These are phyloP conservation scores for Antheraea pernyi DNA, from an alignment of 1,140 invertebrate genomes.

Conservation along the genomic window DNA sequence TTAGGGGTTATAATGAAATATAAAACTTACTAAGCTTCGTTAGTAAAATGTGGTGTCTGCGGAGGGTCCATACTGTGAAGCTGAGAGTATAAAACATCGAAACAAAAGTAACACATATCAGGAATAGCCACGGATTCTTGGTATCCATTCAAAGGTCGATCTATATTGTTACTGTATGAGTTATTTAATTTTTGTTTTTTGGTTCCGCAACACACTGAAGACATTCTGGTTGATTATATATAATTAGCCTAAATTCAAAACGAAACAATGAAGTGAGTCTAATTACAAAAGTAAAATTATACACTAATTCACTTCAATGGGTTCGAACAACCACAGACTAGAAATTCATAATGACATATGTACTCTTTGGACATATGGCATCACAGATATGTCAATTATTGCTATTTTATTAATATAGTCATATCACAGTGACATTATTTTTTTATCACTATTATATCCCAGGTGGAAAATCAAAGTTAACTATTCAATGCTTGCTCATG, in stretches of 20 bases:
- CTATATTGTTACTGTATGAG: slow-evolving; percentile 77
- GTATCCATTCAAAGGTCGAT: slow-evolving; percentile 80
- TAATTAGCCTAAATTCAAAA: slow-evolving; percentile 36
- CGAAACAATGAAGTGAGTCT: slow-evolving; percentile 53
- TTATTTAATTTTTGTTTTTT: slow-evolving; percentile 94
- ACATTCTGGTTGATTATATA: slow-evolving; percentile 81
- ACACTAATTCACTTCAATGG: slow-evolving; percentile 51
- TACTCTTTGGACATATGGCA: no score
- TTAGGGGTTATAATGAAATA: slow-evolving; percentile 17
- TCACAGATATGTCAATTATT: no score
- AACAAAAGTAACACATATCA: slow-evolving; percentile 99
- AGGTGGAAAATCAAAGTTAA: no score
- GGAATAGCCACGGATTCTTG: slow-evolving; percentile 89
- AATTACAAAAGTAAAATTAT: slow-evolving; percentile 61
- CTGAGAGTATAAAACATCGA: slow-evolving; percentile 97
- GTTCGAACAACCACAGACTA: slow-evolving; percentile 29
- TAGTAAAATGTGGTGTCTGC: slow-evolving; percentile 93
- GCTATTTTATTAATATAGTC: no score
- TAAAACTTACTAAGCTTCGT: slow-evolving; percentile 95
- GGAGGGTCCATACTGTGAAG: slow-evolving; percentile 95
- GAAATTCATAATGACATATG: slow-evolving; percentile 2
- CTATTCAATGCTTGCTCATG: no score
- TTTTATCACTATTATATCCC: no score
- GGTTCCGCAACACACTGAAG: slow-evolving; percentile 92
- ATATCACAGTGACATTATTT: no score